Conservation (phyloP, 1,140 invertebrate genomes). For the Thaumetopoea pityocampa region DNA sequence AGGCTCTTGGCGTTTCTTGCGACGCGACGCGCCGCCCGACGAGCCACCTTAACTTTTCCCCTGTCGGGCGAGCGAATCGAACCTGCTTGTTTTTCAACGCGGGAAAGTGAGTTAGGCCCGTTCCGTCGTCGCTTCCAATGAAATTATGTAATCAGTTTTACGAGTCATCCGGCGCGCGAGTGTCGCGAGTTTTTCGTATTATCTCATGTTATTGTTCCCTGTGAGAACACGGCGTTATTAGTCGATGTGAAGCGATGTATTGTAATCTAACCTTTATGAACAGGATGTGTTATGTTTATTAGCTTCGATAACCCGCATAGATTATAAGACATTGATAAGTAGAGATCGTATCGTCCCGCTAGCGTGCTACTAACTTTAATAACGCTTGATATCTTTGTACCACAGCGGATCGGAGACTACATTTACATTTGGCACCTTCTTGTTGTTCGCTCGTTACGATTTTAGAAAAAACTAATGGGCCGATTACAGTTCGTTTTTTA, state of each 20-base stretch:
- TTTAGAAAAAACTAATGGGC: too few relatives aligned
- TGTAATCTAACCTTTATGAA: neutral
- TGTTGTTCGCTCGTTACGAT: too few relatives aligned
- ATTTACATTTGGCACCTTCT: too few relatives aligned
- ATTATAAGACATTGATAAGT: too few relatives aligned
- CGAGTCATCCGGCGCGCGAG: slow-evolving; percentile 34
- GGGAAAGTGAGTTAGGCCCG: slow-evolving; percentile 40
- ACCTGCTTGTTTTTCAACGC: slow-evolving; percentile 48
- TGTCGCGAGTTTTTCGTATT: slow-evolving; percentile 35
- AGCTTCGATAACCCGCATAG: too few relatives aligned
- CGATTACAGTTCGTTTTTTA: too few relatives aligned
- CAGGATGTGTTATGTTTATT: too few relatives aligned
- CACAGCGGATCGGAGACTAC: too few relatives aligned
- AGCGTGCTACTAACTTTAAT: too few relatives aligned
- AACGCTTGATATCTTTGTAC: too few relatives aligned
- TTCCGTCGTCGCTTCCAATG: slow-evolving; percentile 49
- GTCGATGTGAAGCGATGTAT: neutral
- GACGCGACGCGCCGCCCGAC: slow-evolving; percentile 26
- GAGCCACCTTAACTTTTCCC: slow-evolving; percentile 50
- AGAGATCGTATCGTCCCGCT: too few relatives aligned
- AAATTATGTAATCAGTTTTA: slow-evolving; percentile 57
- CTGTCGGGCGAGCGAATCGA: slow-evolving; percentile 37
- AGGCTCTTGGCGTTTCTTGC: slow-evolving; percentile 51
- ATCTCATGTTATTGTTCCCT: slow-evolving; percentile 27
- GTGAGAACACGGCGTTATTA: slow-evolving; percentile 9